Base-by-base conservation (phyloP, 2,888 invertebrate genomes). In the Leptogaster cylindrica region DNA sequence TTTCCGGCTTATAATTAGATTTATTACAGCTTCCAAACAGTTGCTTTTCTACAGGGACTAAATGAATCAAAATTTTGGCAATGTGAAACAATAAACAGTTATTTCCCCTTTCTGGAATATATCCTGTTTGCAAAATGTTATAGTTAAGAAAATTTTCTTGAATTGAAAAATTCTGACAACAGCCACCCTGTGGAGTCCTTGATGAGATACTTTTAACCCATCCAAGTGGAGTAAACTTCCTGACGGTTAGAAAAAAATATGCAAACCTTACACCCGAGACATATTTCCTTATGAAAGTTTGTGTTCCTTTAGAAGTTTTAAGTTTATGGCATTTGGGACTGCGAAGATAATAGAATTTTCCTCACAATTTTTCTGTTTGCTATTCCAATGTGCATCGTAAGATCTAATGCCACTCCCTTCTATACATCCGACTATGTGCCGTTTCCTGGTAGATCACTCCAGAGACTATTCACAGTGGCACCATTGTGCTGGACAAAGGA, bases 321-420 rank as follows among this genome's bases (percentile, higher is more conserved):
- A 46, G 46, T 46, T 46, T 46, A 46, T 46, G 46, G 12, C 46
- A 5, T 7, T 20, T 14, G 16, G 0, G 2, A 20, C 8, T 10
- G 7, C 7, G 16, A 20, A 20, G 46, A n/a, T 31, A 52, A 52
- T 52, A 52, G 31, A 52, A 52, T 52, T 7, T 28, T 23, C 41
- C 31, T 27, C 23, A 12, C 2, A 39, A n/a, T n/a, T 58, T 58
- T 58, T 58, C 58, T 27, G 39, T 58, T 58, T 58, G n/a, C 58
- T 39, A 36, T 58, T 58, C 39, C 58, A 25, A 39, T 58, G 58
- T 58, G 58, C 58, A 58, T 58, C 58, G 18, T 58, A 58, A 58
- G 58, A 58, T 58, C 58, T 58, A 58, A 58, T 58, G 39, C 58
- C 25, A 41, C 39, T 58, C n/a, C n/a, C n/a, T n/a, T n/a, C n/a